Conservation (phyloP, 2,113 vertebrate species). For the Lophius piscatorius region DNA sequence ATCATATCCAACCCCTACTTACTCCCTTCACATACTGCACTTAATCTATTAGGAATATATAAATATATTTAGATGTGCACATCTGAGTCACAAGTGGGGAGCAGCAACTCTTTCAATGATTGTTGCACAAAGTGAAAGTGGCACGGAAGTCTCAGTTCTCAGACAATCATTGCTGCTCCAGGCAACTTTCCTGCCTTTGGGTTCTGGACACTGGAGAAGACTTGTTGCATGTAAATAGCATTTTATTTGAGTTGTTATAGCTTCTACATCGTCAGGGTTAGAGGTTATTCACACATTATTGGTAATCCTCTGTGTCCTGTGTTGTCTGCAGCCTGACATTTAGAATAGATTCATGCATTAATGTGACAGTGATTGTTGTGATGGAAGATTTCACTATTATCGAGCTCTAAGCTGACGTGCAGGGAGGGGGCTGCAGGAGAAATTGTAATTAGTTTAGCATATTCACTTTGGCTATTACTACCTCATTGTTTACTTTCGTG, state of each 20-base stretch:
- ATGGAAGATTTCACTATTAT: conserved; percentile 26
- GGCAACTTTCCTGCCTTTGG: conserved; percentile 12
- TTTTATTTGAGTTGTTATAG: background rate
- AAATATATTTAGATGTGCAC: conserved; percentile 2
- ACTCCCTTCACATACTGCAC: conserved; percentile 40
- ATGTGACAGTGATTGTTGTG: conserved; percentile 34
- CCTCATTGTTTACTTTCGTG: conserved; percentile 1
- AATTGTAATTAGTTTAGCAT: conserved; percentile 42
- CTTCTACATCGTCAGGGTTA: conserved; percentile 8
- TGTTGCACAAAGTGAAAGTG: no score
- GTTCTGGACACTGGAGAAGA: conserved; percentile 6
- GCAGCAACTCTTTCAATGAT: no score
- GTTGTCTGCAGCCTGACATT: conserved; percentile 30
- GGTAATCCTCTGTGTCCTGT: background rate
- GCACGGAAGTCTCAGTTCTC: no score
- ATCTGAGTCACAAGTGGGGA: conserved; percentile 17
- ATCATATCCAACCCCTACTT: conserved; percentile 72
- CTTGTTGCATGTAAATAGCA: background rate
- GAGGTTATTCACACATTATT: conserved; percentile 33
- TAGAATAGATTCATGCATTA: conserved; percentile 23
- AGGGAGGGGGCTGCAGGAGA: conserved; percentile 33
- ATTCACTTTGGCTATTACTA: conserved; percentile 25
- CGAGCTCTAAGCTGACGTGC: conserved; percentile 8
- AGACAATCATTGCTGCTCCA: no score
- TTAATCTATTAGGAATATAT: no score